Evolutionary conservation across 2,888 invertebrate species (phyloP).

Genomic region (Nemoura dubitans): DNA sequence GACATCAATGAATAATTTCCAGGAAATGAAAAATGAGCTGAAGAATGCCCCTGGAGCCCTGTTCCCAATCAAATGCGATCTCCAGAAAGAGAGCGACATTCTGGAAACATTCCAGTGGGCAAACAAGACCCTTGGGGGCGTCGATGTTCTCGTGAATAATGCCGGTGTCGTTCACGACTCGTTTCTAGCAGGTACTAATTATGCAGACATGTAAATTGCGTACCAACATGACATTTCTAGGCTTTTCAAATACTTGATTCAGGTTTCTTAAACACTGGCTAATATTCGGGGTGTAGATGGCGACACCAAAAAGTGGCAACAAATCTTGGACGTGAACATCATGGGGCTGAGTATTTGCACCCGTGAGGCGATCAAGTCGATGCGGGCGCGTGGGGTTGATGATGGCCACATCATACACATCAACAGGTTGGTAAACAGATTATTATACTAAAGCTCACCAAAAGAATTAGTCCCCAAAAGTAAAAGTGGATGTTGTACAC

Average conservation of each 20-base stretch:
- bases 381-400: conserved; percentile 56
- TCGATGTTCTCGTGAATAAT: conserved; percentile 32
- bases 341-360: conserved; percentile 57
- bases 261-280: too few species aligned
- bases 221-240: too few species aligned
- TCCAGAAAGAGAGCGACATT: conserved; percentile 9
- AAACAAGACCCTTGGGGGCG: conserved; percentile 29
- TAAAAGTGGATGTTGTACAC: neutral
- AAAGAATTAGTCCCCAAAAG: too few species aligned
- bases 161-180: conserved; percentile 21
- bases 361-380: conserved; percentile 56
- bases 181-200: neutral
- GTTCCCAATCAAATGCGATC: conserved; percentile 7
- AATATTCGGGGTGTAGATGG: too few species aligned
- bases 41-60: conserved; percentile 9
- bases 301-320: conserved; percentile 55
- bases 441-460: neutral
- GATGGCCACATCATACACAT: conserved; percentile 60
- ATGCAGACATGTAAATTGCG: too few species aligned
- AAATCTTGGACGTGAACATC: conserved; percentile 58
- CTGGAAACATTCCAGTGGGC: conserved; percentile 19
- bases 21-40: conserved; percentile 13
- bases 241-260: too few species aligned
- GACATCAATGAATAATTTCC: neutral
- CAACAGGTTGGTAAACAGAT: conserved; percentile 56